Base-by-base conservation (phyloP, 2,113 vertebrate species). In the Colius striatus region DNA sequence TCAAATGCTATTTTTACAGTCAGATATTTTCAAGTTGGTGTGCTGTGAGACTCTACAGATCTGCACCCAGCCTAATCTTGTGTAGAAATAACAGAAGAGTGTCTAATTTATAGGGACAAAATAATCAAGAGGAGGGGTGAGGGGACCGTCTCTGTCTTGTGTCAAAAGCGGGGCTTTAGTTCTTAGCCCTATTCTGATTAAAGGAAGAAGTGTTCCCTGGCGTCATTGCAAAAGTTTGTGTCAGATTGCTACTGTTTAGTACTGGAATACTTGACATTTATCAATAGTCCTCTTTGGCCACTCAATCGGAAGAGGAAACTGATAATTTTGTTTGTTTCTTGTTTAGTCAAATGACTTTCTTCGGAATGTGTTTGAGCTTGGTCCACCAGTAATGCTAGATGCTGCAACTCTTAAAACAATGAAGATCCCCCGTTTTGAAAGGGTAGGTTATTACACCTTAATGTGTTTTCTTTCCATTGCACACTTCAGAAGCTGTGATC, bases 311-410 rank as follows among this genome's bases (percentile, higher is more conserved):
- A 53, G 17, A 50, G 11, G 11, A 83, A 67, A 36, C 17, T 92
- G 72, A 81, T 61, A 0, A 16, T 20, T 66, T 30, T 14, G 14
- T 90, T 51, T 93, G 57, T 76, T 84, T 96, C 55, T 70, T 70
- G 8, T 67, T 68, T 89, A 99, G 99, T 98, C 98, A 27, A 99
- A 99, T 91, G 99, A 99, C 85, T 99, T 99, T 87, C 99, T 99
- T 93, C 98, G 99, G 81, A 99, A 99, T 30, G 98, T 99, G 57
- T 99, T 99, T 98, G 99, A 99, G 91, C 98, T 99, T 85, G 99
- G 99, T 90, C 99, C 99, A 51, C 99, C 99, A 0, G 97, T 99
- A 79, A 96, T 99, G 97, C 98, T 99, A 45, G 99, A 99, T 95
- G 98, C 99, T 20, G 98, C 98, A 4, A 95, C 98, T 20, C 98